phyloP scores from a whole-genome alignment of 1,140 invertebrate species.

The Halictus rubicundus region DNA sequence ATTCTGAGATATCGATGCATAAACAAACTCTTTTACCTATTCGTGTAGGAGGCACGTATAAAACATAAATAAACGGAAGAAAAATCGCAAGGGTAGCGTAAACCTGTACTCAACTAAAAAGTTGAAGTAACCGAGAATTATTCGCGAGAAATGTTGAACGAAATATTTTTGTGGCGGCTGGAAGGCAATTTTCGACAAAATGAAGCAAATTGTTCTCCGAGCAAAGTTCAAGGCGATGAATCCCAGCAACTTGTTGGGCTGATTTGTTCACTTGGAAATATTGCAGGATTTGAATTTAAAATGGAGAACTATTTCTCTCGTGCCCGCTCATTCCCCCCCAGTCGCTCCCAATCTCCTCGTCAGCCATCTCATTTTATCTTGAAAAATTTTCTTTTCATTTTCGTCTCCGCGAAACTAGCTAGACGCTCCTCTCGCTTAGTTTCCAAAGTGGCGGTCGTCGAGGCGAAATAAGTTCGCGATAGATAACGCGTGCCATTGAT shows the following conservation, averaged over 20 bases:
- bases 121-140: not conserved
- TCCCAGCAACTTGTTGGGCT: not conserved
- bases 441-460: not conserved
- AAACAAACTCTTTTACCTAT: no score
- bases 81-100: no score
- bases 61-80: no score
- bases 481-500: not conserved
- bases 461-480: not conserved
- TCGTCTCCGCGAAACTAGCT: no score
- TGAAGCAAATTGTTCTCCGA: not conserved
- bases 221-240: not conserved
- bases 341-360: no score
- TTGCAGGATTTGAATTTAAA: conserved; percentile 5
- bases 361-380: not conserved
- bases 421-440: not conserved
- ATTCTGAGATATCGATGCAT: no score
- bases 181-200: no score
- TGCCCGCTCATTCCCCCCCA: no score
- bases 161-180: not conserved
- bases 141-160: not conserved
- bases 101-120: no score
- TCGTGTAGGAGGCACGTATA: no score
- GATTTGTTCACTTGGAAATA: not conserved
- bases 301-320: not conserved
- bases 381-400: not conserved